Percentiles rank a stretch among this genome's conserved stretches.
These are phyloP conservation scores for Camelus bactrianus DNA, from an alignment of 2,113 vertebrate genomes.

Conservation along the genomic window DNA sequence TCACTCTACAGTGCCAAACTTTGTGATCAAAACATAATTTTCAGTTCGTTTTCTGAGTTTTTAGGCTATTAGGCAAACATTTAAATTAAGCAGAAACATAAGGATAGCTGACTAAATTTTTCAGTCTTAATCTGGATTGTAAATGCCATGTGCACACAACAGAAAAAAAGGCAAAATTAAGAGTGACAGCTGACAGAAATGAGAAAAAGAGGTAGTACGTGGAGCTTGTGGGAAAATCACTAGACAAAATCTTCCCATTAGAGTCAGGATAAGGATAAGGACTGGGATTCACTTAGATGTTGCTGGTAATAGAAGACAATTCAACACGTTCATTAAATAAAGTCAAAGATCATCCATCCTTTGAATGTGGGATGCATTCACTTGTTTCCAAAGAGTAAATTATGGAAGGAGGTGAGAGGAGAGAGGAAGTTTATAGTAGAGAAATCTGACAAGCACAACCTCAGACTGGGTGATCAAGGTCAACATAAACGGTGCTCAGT, in stretches of 20 bases:
- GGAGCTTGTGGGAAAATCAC: neutral
- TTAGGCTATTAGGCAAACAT: slow-evolving; percentile 58
- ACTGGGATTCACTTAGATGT: neutral
- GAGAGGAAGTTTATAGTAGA: neutral
- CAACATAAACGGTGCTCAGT: neutral
- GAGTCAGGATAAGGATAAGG: neutral
- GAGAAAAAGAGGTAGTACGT: neutral
- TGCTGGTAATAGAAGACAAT: neutral
- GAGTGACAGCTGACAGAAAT: neutral
- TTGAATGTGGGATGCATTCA: neutral
- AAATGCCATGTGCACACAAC: neutral
- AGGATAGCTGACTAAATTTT: neutral
- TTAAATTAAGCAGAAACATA: slow-evolving; percentile 47
- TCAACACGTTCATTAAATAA: neutral
- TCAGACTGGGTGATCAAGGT: neutral
- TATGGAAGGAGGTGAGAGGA: neutral
- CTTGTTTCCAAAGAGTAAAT: neutral
- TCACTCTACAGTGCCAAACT: slow-evolving; percentile 10
- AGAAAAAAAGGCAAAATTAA: neutral
- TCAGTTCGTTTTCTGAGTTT: slow-evolving; percentile 44
- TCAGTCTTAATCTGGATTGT: slow-evolving; percentile 53
- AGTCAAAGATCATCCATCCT: neutral
- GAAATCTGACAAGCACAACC: neutral
- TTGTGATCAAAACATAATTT: slow-evolving; percentile 40
- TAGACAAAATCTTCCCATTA: neutral